Conservation (phyloP, 2,888 invertebrate species). For the Flexamia atlantica region DNA sequence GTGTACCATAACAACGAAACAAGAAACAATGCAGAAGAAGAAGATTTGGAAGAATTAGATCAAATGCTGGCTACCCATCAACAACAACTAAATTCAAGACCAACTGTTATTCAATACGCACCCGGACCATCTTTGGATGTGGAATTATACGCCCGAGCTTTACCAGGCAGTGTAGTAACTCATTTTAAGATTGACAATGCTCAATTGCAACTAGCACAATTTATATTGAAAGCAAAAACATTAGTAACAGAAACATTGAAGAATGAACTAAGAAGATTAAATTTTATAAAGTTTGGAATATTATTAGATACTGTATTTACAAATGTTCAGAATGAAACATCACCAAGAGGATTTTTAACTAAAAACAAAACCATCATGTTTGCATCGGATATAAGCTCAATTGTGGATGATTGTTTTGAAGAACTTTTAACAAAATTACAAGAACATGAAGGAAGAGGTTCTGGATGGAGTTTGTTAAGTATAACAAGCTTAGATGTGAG, state of each 20-base stretch:
- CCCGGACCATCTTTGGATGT: not conserved
- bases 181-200: conserved; percentile 4
- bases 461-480: conserved; percentile 21
- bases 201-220: not conserved
- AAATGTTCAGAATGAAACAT: conserved; percentile 12
- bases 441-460: conserved; percentile 15
- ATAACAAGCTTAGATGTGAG: not conserved
- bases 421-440: conserved; percentile 6
- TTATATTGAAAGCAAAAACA: not conserved
- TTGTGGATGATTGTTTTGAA: conserved; percentile 13
- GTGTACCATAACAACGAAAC: too few relatives aligned
- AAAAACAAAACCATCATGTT: conserved; percentile 33
- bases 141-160: not conserved
- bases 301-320: conserved; percentile 15
- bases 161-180: not conserved
- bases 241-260: not conserved
- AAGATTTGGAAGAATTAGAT: too few relatives aligned
- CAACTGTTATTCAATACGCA: too few relatives aligned
- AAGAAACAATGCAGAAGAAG: too few relatives aligned
- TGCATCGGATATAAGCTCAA: not conserved
- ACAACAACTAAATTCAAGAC: too few relatives aligned
- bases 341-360: conserved; percentile 26
- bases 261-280: not conserved
- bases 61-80: too few relatives aligned
- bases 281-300: conserved; percentile 33